phyloP scores from a whole-genome alignment of 2,888 invertebrate species.

The Nephrotoma appendiculata region DNA sequence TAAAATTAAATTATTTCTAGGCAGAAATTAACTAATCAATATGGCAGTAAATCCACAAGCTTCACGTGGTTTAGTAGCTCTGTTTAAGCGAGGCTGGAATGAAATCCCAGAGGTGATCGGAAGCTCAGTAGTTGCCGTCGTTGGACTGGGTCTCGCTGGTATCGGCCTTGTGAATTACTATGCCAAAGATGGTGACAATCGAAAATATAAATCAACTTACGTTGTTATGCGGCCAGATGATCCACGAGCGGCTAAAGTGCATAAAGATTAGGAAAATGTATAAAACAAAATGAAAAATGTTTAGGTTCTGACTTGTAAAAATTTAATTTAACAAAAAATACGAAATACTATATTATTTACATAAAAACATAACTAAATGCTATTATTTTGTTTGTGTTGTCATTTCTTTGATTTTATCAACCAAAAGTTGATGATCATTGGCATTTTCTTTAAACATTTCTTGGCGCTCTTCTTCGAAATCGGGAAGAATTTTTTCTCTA shows the following conservation, averaged over 20 bases:
- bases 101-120: constrained; percentile 60
- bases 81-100: constrained; percentile 37
- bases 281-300: neutral
- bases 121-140: constrained; percentile 39
- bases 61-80: constrained; percentile 21
- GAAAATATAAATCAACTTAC: constrained; percentile 45
- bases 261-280: constrained; percentile 32
- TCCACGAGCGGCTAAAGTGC: constrained; percentile 41
- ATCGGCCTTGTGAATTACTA: constrained; percentile 37
- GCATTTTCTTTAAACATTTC: constrained; percentile 7
- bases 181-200: constrained; percentile 48
- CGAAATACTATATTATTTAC: neutral
- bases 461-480: constrained; percentile 8
- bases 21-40: neutral
- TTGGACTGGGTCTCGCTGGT: constrained; percentile 39
- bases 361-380: neutral
- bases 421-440: constrained; percentile 1
- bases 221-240: constrained; percentile 53
- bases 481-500: constrained; percentile 8
- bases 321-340: neutral
- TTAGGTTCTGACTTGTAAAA: neutral
- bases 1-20: neutral
- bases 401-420: constrained; percentile 8
- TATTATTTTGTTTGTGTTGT: constrained; percentile 4
- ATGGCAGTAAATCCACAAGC: constrained; percentile 18